Conservation (phyloP, 2,888 invertebrate genomes). For the Tetropium fuscum region DNA sequence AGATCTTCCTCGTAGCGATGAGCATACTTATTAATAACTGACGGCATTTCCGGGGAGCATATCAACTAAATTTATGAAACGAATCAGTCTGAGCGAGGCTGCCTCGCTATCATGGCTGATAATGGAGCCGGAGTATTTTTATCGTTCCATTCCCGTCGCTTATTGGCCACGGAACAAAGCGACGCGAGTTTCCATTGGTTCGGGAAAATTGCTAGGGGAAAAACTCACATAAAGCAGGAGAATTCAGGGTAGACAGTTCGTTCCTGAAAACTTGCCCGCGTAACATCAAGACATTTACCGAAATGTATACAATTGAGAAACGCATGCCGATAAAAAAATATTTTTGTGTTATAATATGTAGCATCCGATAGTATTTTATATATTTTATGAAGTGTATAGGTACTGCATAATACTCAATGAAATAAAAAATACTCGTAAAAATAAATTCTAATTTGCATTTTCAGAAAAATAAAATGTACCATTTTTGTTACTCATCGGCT, state of each 20-base stretch:
- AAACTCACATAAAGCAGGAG: constrained; percentile 27
- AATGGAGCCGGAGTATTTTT: constrained; percentile 66
- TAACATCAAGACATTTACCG: too few relatives aligned
- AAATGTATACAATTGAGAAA: too few relatives aligned
- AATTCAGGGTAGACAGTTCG: constrained; percentile 10
- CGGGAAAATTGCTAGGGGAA: constrained; percentile 69
- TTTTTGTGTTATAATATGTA: too few relatives aligned
- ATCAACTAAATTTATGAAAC: constrained; percentile 62
- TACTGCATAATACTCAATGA: too few relatives aligned
- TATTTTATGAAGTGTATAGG: too few relatives aligned
- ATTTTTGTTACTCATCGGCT: too few relatives aligned
- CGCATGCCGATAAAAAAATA: too few relatives aligned
- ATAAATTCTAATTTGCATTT: too few relatives aligned
- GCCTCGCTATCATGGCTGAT: constrained; percentile 67
- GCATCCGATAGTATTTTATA: too few relatives aligned
- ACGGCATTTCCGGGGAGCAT: constrained; percentile 39
- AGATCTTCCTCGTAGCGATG: constrained; percentile 39
- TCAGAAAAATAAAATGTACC: too few relatives aligned
- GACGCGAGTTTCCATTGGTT: constrained; percentile 65
- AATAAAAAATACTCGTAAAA: too few relatives aligned
- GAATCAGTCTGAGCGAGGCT: constrained; percentile 61
- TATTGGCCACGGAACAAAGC: constrained; percentile 65
- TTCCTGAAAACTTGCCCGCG: constrained; percentile 7
- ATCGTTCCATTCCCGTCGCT: constrained; percentile 66
- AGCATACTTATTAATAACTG: constrained; percentile 56